A percentile compares a stretch with the other conserved stretches of the same genome.
These are phyloP conservation scores for Phyllotreta striolata DNA, from an alignment of 2,888 invertebrate species.

Conservation along the genomic window DNA sequence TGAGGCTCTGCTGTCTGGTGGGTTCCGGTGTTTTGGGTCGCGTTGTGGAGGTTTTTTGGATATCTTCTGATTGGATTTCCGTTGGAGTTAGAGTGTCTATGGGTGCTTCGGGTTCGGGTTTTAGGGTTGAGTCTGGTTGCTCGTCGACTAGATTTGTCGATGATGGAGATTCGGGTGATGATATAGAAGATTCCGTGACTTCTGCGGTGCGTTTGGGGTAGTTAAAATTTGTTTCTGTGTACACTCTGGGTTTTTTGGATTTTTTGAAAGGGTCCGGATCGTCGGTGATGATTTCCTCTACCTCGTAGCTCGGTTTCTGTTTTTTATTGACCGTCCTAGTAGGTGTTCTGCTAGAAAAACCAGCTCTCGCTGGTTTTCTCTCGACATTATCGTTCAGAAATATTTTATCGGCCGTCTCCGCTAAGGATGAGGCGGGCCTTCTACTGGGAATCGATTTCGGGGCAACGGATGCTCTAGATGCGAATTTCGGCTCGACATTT, in stretches of 20 bases:
- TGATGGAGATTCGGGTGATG: constrained; percentile 22
- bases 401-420: constrained; percentile 24
- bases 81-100: constrained; percentile 33
- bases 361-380: constrained; percentile 15
- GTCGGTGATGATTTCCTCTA: constrained; percentile 58
- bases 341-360: constrained; percentile 18
- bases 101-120: constrained; percentile 34
- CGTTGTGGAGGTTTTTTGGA: constrained; percentile 2
- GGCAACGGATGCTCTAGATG: constrained; percentile 26
- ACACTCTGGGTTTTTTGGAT: constrained; percentile 49
- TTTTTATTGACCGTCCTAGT: constrained; percentile 17
- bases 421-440: constrained; percentile 2
- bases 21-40: constrained; percentile 7
- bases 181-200: constrained; percentile 16
- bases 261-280: constrained; percentile 50
- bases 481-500: constrained; percentile 40
- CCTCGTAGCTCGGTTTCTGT: constrained; percentile 51
- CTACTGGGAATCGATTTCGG: not conserved
- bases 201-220: constrained; percentile 37
- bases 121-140: constrained; percentile 35
- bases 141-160: constrained; percentile 36
- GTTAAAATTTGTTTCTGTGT: constrained; percentile 55
- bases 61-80: constrained; percentile 20
- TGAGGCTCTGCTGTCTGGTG: not conserved
- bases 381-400: constrained; percentile 15